These are phyloP conservation scores for Zophobas atratus DNA, from an alignment of 1,140 invertebrate genomes.

Conservation along the genomic window DNA sequence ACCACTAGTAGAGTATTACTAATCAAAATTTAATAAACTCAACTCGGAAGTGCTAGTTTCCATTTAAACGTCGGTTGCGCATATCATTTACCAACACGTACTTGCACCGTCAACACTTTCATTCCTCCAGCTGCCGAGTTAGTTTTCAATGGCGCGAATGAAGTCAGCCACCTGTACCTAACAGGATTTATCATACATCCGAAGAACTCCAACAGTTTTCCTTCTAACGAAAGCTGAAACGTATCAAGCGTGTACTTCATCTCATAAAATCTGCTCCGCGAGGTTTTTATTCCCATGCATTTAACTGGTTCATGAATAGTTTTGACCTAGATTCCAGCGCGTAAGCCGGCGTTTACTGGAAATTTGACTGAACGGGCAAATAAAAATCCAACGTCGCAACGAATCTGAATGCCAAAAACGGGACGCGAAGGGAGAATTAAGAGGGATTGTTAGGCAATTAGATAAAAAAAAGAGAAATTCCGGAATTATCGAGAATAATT, in stretches of 20 bases:
- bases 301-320: slow-evolving; percentile 27
- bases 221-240: slow-evolving; percentile 33
- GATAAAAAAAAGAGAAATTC: too few species aligned
- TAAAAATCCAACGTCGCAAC: not conserved
- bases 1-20: too few species aligned
- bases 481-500: too few species aligned
- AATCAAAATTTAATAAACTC: too few species aligned
- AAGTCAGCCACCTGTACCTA: slow-evolving; percentile 36
- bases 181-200: slow-evolving; percentile 33
- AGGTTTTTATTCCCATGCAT: slow-evolving; percentile 31
- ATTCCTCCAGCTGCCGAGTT: slow-evolving; percentile 3
- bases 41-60: not conserved
- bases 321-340: slow-evolving; percentile 17
- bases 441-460: too few species aligned
- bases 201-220: slow-evolving; percentile 33
- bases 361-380: not conserved
- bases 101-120: not conserved
- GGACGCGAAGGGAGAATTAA: too few species aligned
- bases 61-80: not conserved
- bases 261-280: slow-evolving; percentile 29
- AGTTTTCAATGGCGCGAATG: slow-evolving; percentile 41
- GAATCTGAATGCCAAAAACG: too few species aligned
- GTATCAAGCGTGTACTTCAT: slow-evolving; percentile 13
- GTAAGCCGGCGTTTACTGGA: slow-evolving; percentile 9
- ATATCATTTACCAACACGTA: not conserved